Evolutionary conservation across 2,113 vertebrate genomes (phyloP).

Genomic region (Syngnathus typhle): DNA sequence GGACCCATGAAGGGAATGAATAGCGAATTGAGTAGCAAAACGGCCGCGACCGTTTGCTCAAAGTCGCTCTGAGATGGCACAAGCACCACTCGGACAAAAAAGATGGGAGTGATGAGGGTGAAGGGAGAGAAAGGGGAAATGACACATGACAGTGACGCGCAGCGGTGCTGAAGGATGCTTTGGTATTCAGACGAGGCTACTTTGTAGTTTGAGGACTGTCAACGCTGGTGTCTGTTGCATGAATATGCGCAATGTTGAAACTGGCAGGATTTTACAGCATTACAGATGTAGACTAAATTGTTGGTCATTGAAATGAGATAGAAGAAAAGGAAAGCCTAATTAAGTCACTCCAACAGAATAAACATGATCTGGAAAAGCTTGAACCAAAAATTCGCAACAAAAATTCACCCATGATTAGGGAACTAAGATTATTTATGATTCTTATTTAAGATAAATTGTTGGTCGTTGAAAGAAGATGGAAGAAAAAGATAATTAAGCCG

Average conservation of each 20-base stretch:
- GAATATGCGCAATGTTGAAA: not conserved
- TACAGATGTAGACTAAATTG: not conserved
- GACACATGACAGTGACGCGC: conserved; percentile 35
- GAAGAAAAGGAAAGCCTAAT: not conserved
- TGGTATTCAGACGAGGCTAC: conserved; percentile 17
- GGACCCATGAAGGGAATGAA: conserved; percentile 43
- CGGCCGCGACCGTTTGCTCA: conserved; percentile 42
- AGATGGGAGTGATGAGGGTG: conserved; percentile 30
- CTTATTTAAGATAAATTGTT: not conserved
- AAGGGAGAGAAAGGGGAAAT: conserved; percentile 16
- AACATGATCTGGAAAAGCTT: no score
- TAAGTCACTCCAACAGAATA: no score
- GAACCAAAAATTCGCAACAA: no score
- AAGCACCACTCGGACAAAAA: conserved; percentile 41
- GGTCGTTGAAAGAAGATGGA: not conserved
- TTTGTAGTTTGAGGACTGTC: conserved; percentile 20
- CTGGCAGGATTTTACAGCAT: not conserved
- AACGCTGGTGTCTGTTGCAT: conserved; percentile 22
- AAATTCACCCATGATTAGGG: no score
- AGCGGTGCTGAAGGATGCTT: conserved; percentile 15
- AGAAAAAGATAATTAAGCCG: not conserved
- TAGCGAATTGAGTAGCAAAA: conserved; percentile 42
- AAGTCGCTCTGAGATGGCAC: conserved; percentile 40
- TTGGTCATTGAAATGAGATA: not conserved
- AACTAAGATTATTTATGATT: no score